Evolutionary conservation across 2,113 vertebrate species (phyloP).

Genomic region (Agelaius tricolor): DNA sequence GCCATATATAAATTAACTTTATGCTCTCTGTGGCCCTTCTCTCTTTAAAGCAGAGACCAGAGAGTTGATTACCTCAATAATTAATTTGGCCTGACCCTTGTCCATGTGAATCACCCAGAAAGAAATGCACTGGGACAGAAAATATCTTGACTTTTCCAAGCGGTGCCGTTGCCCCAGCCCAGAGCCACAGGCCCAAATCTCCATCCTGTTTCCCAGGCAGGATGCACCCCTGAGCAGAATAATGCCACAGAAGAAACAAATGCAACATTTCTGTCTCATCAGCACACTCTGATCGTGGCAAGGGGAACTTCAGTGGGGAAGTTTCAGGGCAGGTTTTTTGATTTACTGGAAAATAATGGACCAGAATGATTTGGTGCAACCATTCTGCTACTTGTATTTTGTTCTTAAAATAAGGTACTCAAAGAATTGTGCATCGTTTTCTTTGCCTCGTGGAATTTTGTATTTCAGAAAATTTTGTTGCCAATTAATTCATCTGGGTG

Average conservation of each 20-base stretch:
- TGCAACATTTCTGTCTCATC: background rate
- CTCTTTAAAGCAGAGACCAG: background rate
- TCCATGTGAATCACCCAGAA: background rate
- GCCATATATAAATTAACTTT: background rate
- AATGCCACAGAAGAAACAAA: background rate
- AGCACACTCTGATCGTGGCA: background rate
- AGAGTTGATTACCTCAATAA: background rate
- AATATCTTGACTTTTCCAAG: background rate
- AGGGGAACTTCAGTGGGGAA: background rate
- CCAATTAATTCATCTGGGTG: background rate
- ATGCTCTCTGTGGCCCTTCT: background rate
- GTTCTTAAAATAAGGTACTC: background rate
- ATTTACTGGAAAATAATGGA: background rate
- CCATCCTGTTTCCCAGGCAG: background rate
- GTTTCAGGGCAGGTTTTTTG: background rate
- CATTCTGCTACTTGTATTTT: background rate
- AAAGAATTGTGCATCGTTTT: background rate
- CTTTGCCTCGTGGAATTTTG: background rate
- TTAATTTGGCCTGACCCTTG: background rate
- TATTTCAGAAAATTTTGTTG: background rate
- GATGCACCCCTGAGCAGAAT: background rate
- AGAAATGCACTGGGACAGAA: background rate
- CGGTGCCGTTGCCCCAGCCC: rapidly evolving
- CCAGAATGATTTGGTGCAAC: background rate
- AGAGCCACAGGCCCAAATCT: background rate